Evolutionary conservation across 2,888 invertebrate genomes (phyloP).

Genomic region (Diloba caeruleocephala): DNA sequence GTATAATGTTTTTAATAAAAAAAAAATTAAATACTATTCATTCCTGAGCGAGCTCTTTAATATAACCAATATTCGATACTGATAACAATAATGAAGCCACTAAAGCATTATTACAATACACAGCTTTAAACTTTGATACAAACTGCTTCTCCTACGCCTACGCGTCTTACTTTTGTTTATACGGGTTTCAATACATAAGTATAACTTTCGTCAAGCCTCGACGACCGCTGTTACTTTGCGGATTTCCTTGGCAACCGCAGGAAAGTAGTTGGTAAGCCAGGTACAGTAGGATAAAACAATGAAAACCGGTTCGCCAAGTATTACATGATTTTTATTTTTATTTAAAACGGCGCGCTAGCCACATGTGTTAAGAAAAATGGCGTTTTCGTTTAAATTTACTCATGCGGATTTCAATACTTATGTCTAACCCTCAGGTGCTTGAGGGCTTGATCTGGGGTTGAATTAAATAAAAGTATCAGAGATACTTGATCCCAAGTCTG

Average conservation of each 20-base stretch:
- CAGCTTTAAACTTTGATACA: conserved; percentile 29
- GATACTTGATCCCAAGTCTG: too few species aligned
- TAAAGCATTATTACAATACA: conserved; percentile 15
- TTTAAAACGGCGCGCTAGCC: neutral
- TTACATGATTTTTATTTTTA: conserved; percentile 15
- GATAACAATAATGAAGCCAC: conserved; percentile 19
- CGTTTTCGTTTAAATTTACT: too few species aligned
- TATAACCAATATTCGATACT: neutral
- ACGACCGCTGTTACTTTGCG: conserved; percentile 29
- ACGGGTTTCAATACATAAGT: conserved; percentile 44
- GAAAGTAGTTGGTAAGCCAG: conserved; percentile 45
- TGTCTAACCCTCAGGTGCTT: too few species aligned
- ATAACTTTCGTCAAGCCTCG: conserved; percentile 39
- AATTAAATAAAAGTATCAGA: too few species aligned
- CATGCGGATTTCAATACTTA: too few species aligned
- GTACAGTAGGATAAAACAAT: conserved; percentile 35
- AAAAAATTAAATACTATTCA: too few species aligned
- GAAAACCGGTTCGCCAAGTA: conserved; percentile 32
- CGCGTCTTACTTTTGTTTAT: conserved; percentile 41
- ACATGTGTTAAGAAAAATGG: conserved; percentile 6
- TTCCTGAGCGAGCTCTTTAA: too few species aligned
- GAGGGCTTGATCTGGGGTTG: too few species aligned
- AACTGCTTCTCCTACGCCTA: conserved; percentile 19
- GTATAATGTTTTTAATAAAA: too few species aligned
- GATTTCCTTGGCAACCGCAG: conserved; percentile 45